Percentiles rank a stretch among this genome's conserved stretches.
These are phyloP conservation scores for Archips xylosteana DNA, from an alignment of 2,888 invertebrate genomes.

Conservation along the genomic window DNA sequence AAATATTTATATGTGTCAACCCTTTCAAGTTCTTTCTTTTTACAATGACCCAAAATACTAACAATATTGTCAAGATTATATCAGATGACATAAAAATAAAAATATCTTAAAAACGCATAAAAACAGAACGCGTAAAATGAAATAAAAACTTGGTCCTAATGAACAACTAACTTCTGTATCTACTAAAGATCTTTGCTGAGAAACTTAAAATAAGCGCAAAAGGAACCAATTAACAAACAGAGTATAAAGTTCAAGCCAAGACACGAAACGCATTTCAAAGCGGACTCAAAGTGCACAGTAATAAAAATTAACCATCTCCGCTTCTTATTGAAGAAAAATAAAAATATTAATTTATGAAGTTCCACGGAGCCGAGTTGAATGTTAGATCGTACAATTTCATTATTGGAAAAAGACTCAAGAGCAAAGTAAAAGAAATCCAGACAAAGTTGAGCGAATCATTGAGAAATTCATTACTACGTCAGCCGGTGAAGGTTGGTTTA, in stretches of 20 bases:
- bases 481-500: not conserved
- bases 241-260: not conserved
- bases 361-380: conserved; percentile 37
- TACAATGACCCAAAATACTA: too few relatives aligned
- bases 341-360: conserved; percentile 33
- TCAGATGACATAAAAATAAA: too few relatives aligned
- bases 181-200: not conserved
- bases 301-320: not conserved
- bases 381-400: conserved; percentile 45
- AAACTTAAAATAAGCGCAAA: not conserved
- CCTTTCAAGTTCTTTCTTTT: too few relatives aligned
- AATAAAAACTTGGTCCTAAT: too few relatives aligned
- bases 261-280: not conserved
- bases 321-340: conserved; percentile 21
- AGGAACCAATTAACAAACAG: not conserved
- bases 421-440: conserved; percentile 14
- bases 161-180: too few relatives aligned
- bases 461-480: conserved; percentile 24
- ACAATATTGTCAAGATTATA: too few relatives aligned
- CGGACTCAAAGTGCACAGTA: not conserved
- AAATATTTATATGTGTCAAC: too few relatives aligned
- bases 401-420: conserved; percentile 42
- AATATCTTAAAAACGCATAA: too few relatives aligned
- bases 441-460: conserved; percentile 11
- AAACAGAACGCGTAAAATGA: too few relatives aligned